phyloP scores from a whole-genome alignment of 2,888 invertebrate genomes.

The Drepana falcataria region DNA sequence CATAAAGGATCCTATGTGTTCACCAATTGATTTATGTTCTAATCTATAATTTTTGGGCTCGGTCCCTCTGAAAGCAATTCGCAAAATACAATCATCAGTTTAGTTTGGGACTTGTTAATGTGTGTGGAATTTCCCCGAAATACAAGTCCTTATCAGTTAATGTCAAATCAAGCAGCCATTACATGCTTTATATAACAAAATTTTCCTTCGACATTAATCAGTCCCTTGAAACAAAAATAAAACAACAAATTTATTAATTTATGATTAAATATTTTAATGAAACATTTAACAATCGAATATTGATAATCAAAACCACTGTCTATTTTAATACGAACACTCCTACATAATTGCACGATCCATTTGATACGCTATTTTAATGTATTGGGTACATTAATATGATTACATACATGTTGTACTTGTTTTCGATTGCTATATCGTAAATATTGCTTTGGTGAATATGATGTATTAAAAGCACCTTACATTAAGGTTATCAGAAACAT shows the following conservation, averaged over 20 bases:
- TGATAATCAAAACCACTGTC: slow-evolving; percentile 46
- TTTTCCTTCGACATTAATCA: too few relatives aligned
- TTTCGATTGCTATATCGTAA: neutral
- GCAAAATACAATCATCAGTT: too few relatives aligned
- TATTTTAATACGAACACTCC: slow-evolving; percentile 37
- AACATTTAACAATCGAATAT: slow-evolving; percentile 67
- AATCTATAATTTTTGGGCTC: too few relatives aligned
- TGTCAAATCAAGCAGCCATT: too few relatives aligned
- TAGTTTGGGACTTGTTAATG: too few relatives aligned
- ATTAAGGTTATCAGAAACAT: slow-evolving; percentile 7
- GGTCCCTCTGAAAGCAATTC: too few relatives aligned
- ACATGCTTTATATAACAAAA: too few relatives aligned
- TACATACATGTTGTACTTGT: neutral
- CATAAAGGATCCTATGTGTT: too few relatives aligned
- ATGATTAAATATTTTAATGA: slow-evolving; percentile 72
- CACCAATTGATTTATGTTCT: too few relatives aligned
- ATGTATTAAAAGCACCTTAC: slow-evolving; percentile 8
- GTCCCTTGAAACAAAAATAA: slow-evolving; percentile 2
- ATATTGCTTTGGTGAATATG: slow-evolving; percentile 3
- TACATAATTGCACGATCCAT: slow-evolving; percentile 57
- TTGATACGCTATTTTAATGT: slow-evolving; percentile 1
- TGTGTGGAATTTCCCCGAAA: too few relatives aligned
- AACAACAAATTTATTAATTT: slow-evolving; percentile 17
- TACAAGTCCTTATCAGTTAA: too few relatives aligned
- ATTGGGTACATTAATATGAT: neutral